Conservation (phyloP, 2,888 invertebrate genomes). For the Lasioglossum lativentre region DNA sequence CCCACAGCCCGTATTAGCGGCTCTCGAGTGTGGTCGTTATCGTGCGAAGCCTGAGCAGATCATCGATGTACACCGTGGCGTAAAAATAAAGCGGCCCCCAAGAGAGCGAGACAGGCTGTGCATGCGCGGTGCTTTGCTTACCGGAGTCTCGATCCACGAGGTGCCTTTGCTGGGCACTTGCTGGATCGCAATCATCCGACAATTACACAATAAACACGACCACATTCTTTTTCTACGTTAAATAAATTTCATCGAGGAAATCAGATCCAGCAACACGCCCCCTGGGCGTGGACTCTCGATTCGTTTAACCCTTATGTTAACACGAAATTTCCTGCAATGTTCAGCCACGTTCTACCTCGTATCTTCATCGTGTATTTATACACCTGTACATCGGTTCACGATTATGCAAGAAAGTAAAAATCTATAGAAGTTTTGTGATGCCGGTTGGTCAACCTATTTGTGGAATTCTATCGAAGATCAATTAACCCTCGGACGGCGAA, state of each 20-base stretch:
- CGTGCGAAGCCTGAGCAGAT: conserved; percentile 60
- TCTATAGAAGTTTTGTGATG: neutral
- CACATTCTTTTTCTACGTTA: neutral
- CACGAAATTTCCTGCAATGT: neutral
- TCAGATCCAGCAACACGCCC: neutral
- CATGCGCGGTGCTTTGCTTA: conserved; percentile 31
- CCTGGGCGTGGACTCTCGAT: neutral
- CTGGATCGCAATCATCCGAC: conserved; percentile 8
- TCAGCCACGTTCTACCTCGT: neutral
- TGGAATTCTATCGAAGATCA: neutral
- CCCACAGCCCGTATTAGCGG: conserved; percentile 61
- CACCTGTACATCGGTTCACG: too few species aligned
- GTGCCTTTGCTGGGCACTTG: conserved; percentile 13
- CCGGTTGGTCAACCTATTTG: neutral
- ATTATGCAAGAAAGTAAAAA: neutral
- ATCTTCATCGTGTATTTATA: neutral
- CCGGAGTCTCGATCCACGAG: conserved; percentile 33
- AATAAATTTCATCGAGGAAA: neutral
- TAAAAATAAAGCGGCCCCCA: conserved; percentile 68
- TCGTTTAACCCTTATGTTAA: neutral
- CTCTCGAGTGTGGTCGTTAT: conserved; percentile 62
- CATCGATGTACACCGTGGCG: conserved; percentile 61
- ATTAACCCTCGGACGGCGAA: neutral
- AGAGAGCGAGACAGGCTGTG: conserved; percentile 8
- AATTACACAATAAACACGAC: conserved; percentile 13